phyloP scores from a whole-genome alignment of 2,113 vertebrate genomes.

The Psettodes erumei region DNA sequence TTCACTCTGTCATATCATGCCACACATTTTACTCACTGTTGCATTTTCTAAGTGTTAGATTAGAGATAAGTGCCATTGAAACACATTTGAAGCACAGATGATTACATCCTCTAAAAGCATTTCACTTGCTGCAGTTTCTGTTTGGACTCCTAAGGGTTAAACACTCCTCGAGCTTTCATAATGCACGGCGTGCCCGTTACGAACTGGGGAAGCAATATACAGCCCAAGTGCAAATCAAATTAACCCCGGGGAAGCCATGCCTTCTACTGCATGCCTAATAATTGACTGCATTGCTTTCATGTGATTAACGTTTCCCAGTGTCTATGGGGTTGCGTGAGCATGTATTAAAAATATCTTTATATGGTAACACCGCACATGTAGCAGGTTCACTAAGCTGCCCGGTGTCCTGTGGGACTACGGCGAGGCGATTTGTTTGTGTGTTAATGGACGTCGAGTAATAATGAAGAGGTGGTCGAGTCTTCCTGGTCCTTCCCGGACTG shows the following conservation, averaged over 20 bases:
- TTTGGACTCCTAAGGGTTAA: slow-evolving; percentile 27
- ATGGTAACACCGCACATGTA: not conserved
- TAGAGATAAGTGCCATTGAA: not conserved
- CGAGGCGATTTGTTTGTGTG: slow-evolving; percentile 32
- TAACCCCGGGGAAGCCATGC: slow-evolving; percentile 44
- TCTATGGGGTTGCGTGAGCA: not conserved
- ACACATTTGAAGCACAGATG: slow-evolving; percentile 19
- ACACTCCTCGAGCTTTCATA: slow-evolving; percentile 14
- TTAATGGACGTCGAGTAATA: slow-evolving; percentile 31
- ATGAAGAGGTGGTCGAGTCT: slow-evolving; percentile 15
- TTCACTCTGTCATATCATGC: not conserved
- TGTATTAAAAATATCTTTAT: slow-evolving; percentile 28
- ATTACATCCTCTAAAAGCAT: not conserved
- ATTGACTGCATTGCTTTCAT: slow-evolving; percentile 40
- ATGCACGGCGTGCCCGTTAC: slow-evolving; percentile 27
- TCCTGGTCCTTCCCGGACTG: slow-evolving; percentile 17
- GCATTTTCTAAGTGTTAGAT: not conserved
- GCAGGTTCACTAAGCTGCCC: not conserved
- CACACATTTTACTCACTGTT: not conserved
- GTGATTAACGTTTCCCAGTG: slow-evolving; percentile 28
- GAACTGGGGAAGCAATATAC: slow-evolving; percentile 30
- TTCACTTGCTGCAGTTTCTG: slow-evolving; percentile 2
- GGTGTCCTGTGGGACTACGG: not conserved
- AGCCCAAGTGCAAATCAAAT: slow-evolving; percentile 49
- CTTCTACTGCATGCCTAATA: slow-evolving; percentile 24